Conservation (phyloP, 2,888 invertebrate species). For the Trissolcus japonicus region DNA sequence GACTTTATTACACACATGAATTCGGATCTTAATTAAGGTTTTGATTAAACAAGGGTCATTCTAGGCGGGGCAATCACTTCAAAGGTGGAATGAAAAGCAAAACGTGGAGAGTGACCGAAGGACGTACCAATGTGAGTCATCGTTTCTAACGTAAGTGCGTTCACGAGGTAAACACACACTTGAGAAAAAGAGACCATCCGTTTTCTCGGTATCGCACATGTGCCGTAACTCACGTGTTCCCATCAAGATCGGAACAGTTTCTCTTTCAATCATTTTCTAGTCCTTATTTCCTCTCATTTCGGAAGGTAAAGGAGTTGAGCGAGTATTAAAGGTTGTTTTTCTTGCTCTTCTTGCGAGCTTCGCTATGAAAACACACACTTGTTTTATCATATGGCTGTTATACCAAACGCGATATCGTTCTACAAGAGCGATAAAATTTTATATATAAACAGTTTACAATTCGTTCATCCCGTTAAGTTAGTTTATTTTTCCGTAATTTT, state of each 20-base stretch:
- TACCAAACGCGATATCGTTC: slow-evolving; percentile 36
- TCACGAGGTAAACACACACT: slow-evolving; percentile 29
- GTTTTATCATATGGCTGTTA: slow-evolving; percentile 53
- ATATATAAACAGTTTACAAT: slow-evolving; percentile 54
- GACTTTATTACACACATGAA: slow-evolving; percentile 23
- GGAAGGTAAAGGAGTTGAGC: slow-evolving; percentile 37
- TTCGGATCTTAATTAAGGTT: slow-evolving; percentile 32
- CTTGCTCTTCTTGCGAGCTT: slow-evolving; percentile 34
- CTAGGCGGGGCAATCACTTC: slow-evolving; percentile 14
- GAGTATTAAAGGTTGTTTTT: slow-evolving; percentile 54
- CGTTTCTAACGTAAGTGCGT: slow-evolving; percentile 6
- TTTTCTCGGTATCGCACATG: slow-evolving; percentile 22
- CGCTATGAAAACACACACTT: slow-evolving; percentile 50
- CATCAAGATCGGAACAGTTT: slow-evolving; percentile 22
- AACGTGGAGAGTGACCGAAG: slow-evolving; percentile 1
- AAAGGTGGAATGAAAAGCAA: slow-evolving; percentile 21
- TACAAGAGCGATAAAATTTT: slow-evolving; percentile 44
- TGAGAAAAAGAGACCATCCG: slow-evolving; percentile 14
- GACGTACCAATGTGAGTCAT: slow-evolving; percentile 11
- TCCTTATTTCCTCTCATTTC: slow-evolving; percentile 34
- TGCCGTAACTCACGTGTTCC: slow-evolving; percentile 26
- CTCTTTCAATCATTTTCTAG: slow-evolving; percentile 49
- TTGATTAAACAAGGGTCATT: slow-evolving; percentile 8
- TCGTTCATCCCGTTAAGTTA: slow-evolving; percentile 38
- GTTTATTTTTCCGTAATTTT: no score